These are phyloP conservation scores for Diarsia dahlii DNA, from an alignment of 2,888 invertebrate genomes.

Conservation along the genomic window DNA sequence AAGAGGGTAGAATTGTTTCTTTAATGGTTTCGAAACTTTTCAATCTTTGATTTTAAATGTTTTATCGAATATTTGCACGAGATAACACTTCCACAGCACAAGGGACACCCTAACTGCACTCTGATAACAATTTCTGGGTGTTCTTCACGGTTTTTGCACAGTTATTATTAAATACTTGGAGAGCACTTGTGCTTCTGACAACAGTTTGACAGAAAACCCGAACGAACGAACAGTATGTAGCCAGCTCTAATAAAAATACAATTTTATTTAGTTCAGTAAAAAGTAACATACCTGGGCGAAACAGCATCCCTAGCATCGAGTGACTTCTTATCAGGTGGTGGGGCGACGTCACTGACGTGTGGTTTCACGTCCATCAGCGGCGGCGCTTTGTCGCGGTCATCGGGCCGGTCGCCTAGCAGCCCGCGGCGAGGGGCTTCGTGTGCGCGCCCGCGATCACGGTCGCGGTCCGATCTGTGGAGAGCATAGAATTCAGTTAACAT, in stretches of 20 bases:
- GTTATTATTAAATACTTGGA: too few species aligned
- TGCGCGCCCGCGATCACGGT: constrained; percentile 58
- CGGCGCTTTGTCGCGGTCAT: constrained; percentile 78
- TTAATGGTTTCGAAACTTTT: too few species aligned
- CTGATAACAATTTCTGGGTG: too few species aligned
- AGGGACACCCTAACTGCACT: too few species aligned
- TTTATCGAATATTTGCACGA: too few species aligned
- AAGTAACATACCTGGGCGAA: constrained; percentile 78
- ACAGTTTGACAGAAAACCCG: too few species aligned
- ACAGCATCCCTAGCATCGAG: constrained; percentile 85
- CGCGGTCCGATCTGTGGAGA: constrained; percentile 65
- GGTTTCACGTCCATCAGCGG: constrained; percentile 86
- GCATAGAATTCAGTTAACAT: neutral
- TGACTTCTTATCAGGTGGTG: constrained; percentile 69
- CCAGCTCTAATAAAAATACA: neutral
- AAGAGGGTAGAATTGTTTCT: too few species aligned
- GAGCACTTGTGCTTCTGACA: too few species aligned
- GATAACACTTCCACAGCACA: too few species aligned
- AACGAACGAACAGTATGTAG: too few species aligned
- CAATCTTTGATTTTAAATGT: too few species aligned
- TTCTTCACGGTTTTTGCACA: too few species aligned
- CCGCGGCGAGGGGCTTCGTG: constrained; percentile 75
- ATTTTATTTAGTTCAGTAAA: neutral
- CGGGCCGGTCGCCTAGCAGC: constrained; percentile 84
- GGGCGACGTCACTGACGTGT: constrained; percentile 78